Percentiles rank a stretch among this genome's conserved stretches.
Evolutionary conservation across 2,888 invertebrate genomes (phyloP).

Genomic region (Acanthoscelides obtectus): DNA sequence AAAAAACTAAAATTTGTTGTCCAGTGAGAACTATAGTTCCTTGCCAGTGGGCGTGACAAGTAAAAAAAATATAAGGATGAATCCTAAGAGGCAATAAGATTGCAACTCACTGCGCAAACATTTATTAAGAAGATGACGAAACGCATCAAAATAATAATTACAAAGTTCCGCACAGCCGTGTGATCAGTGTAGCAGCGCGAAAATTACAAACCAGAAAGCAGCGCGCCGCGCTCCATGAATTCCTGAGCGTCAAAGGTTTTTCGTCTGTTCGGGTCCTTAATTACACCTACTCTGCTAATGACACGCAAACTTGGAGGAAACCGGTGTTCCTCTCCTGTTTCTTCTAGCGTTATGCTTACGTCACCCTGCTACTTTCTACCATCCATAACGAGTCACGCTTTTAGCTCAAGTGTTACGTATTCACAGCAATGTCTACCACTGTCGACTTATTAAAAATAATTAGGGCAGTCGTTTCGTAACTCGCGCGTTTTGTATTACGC

Average conservation of each 20-base stretch:
- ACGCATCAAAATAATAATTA: too few relatives aligned
- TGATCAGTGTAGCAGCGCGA: neutral
- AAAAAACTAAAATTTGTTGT: too few relatives aligned
- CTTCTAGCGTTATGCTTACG: neutral
- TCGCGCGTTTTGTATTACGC: neutral
- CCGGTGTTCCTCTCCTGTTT: neutral
- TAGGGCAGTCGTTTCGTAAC: neutral
- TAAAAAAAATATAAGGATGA: too few relatives aligned
- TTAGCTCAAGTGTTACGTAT: neutral
- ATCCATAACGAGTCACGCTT: neutral
- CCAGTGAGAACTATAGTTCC: too few relatives aligned
- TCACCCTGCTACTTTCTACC: neutral
- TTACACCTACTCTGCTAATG: neutral
- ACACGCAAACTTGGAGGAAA: neutral
- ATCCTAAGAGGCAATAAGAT: too few relatives aligned
- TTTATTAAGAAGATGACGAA: too few relatives aligned
- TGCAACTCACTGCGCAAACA: too few relatives aligned
- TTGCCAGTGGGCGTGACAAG: too few relatives aligned
- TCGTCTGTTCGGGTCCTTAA: neutral
- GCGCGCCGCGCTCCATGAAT: neutral
- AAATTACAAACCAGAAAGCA: neutral
- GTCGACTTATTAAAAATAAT: neutral
- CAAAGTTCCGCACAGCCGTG: neutral
- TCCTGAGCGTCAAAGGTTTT: neutral
- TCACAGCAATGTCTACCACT: neutral